phyloP scores from a whole-genome alignment of 2,797 vertebrate genomes.

The Takifugu ocellatus region DNA sequence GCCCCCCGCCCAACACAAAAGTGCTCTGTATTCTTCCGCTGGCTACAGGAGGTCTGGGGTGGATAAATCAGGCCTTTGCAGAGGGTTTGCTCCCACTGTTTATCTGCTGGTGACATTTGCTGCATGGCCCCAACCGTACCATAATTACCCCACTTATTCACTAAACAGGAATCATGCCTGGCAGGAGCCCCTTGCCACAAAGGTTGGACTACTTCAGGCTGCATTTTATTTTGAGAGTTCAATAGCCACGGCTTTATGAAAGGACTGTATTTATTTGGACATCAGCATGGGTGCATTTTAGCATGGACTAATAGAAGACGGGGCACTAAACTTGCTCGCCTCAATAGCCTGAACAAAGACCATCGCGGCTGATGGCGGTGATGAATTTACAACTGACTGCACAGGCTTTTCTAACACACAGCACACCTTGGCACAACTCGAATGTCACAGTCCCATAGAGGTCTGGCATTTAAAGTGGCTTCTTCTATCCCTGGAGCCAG shows the following conservation, averaged over 20 bases:
- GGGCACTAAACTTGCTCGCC: slow-evolving; percentile 54
- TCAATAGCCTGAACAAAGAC: slow-evolving; percentile 60
- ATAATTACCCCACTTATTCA: slow-evolving; percentile 99
- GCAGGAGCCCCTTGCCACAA: slow-evolving; percentile 88
- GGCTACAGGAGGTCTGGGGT: slow-evolving; percentile 71
- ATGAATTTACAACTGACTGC: slow-evolving; percentile 68
- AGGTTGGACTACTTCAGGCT: slow-evolving; percentile 90
- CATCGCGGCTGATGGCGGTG: slow-evolving; percentile 51
- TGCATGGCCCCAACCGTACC: slow-evolving; percentile 85
- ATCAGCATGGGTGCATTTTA: slow-evolving; percentile 66
- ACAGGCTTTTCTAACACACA: slow-evolving; percentile 57
- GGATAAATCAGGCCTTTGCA: slow-evolving; percentile 91
- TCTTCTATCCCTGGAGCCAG: slow-evolving; percentile 60
- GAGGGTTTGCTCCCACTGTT: slow-evolving; percentile 91
- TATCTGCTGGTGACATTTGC: slow-evolving; percentile 98
- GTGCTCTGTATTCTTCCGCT: slow-evolving; percentile 89
- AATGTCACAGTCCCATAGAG: slow-evolving; percentile 79
- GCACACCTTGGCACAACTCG: slow-evolving; percentile 67
- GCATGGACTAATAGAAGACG: slow-evolving; percentile 53
- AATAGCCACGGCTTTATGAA: slow-evolving; percentile 62
- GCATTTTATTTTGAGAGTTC: slow-evolving; percentile 81
- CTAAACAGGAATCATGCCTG: slow-evolving; percentile 92
- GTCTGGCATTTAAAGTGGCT: slow-evolving; percentile 77
- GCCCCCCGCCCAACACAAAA: slow-evolving; percentile 78
- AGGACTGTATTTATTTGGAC: slow-evolving; percentile 65